Percentiles rank a stretch among this genome's conserved stretches.
Evolutionary conservation across 2,888 invertebrate genomes (phyloP).

Genomic region (Caradrina kadenii): DNA sequence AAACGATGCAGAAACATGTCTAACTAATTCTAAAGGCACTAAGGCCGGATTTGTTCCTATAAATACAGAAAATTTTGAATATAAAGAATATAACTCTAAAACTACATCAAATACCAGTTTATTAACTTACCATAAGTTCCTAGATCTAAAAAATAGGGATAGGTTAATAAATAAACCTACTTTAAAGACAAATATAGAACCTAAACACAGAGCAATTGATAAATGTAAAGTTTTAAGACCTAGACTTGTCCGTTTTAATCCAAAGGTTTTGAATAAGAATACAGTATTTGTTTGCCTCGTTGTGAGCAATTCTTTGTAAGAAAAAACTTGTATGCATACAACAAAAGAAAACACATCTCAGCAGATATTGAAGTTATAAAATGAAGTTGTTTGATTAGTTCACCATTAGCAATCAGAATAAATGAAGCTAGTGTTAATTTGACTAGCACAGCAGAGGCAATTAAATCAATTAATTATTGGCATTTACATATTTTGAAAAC

Average conservation of each 20-base stretch:
- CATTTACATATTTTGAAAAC: background rate
- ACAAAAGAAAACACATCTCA: background rate
- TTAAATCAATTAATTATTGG: background rate
- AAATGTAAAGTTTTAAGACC: background rate
- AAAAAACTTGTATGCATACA: conserved; percentile 4
- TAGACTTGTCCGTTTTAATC: background rate
- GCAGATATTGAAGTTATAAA: too few species aligned
- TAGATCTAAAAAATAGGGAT: background rate
- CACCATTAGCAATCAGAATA: too few species aligned
- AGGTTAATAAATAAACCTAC: background rate
- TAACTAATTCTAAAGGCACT: background rate
- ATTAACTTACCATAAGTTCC: background rate
- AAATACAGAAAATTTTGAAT: conserved; percentile 5
- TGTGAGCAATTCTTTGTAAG: conserved; percentile 13
- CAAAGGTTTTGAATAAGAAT: background rate
- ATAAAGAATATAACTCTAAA: background rate
- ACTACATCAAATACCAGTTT: conserved; percentile 7
- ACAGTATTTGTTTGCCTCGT: conserved; percentile 5
- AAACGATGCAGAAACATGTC: conserved; percentile 3
- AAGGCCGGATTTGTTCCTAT: conserved; percentile 4
- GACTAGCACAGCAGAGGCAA: background rate
- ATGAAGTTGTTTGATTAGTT: too few species aligned
- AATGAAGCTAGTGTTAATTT: too few species aligned
- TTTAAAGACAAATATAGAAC: background rate
- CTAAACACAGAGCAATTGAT: background rate